Evolutionary conservation across 1,140 invertebrate genomes (phyloP), one percentile per base, ranked within the genome.

Genomic region (Trachelipus rathkii): DNA sequence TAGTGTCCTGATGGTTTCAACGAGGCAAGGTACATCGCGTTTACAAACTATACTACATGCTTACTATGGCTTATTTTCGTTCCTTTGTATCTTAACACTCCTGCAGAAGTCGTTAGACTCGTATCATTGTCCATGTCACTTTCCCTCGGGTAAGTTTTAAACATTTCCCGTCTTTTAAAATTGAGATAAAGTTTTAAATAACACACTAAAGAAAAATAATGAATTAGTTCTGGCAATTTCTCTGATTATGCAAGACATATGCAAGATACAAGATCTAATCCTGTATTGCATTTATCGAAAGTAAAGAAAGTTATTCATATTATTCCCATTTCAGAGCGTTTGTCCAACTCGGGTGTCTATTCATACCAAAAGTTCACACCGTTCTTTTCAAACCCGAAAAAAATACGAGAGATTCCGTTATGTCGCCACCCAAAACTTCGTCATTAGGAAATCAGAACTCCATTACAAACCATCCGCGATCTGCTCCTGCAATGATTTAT

Each of bases 51-150:
- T 83, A 91, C 90, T 0, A 92, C 91, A 2, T 90, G 91, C 80
- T 88, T 93, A 23, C 87, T 92, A n/a, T 92, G 91, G 91, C 83
- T 92, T 46, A 90, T 90, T 10, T 92, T 92, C 82, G 88, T 91
- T 9, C 90, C 92, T 1, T 88, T 93, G 8, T 93, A 91, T 84
- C 87, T 92, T 83, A 87, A 87, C 7, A 75, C 77, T 6, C 74
- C 73, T 0, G 87, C 84, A 70, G 86, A 83, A 76, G 83, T 84
- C 6, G 86, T 89, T 13, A 84, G 88, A 21, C 84, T 87, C 0
- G 85, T 89, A 5, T 89, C 88, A 0, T 83, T 89, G 10, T 87
- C 87, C 10, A 84, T 89, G 1, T 88, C 88, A 0, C 83, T 89
- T 0, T 88, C 87, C 0, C 80, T 89, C 8, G 88, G 87, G 76